Percentiles rank a stretch among this genome's conserved stretches.
These are phyloP conservation scores for Perca schrenkii DNA, from an alignment of 2,113 vertebrate species.

Conservation along the genomic window DNA sequence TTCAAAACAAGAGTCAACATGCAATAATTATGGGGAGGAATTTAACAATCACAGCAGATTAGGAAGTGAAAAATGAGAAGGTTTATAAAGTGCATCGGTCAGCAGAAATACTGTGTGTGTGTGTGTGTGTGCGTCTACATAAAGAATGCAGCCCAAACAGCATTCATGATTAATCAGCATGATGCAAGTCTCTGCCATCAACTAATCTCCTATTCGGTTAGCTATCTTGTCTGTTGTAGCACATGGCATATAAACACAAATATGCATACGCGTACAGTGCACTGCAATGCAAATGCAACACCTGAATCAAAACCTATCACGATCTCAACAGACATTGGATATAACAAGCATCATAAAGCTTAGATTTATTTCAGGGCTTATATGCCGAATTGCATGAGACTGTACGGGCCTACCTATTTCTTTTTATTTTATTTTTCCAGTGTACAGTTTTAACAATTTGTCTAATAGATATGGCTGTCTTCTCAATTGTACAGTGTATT, in stretches of 20 bases:
- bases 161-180: constrained; percentile 42
- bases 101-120: constrained; percentile 10
- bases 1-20: constrained; percentile 23
- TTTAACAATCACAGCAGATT: constrained; percentile 22
- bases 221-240: neutral
- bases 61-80: constrained; percentile 17
- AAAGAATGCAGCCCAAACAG: constrained; percentile 24
- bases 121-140: neutral
- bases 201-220: constrained; percentile 17
- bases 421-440: neutral
- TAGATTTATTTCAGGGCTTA: neutral
- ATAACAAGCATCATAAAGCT: neutral
- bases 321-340: neutral
- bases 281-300: neutral
- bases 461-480: neutral
- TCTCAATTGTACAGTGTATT: neutral
- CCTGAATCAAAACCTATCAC: neutral
- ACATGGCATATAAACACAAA: neutral
- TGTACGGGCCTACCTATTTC: neutral
- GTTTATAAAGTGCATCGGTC: constrained; percentile 13
- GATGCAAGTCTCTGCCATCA: constrained; percentile 29
- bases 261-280: neutral
- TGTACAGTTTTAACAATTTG: constrained; percentile 3
- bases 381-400: neutral
- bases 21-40: neutral